phyloP scores from a whole-genome alignment of 92 coral and sea anemone genomes.

The Porites divaricata region DNA sequence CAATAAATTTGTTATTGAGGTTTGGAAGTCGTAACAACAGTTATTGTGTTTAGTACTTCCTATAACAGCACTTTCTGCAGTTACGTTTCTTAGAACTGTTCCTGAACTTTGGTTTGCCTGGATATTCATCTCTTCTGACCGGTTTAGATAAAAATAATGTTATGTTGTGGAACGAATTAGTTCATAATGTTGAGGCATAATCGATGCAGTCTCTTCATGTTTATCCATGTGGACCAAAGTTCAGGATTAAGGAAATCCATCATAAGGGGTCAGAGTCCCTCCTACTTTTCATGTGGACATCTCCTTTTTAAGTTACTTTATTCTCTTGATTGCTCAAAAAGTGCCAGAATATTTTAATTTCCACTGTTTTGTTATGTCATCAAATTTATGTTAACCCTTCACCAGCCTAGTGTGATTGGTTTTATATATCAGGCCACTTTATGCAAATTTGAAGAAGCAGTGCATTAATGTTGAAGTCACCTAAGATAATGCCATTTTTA shows the following conservation, averaged over 20 bases:
- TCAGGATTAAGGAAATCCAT: background rate
- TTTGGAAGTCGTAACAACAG: background rate
- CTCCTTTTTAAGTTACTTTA: background rate
- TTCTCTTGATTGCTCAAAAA: background rate
- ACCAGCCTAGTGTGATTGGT: too few relatives aligned
- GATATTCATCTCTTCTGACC: conserved; percentile 1
- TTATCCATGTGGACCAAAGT: conserved; percentile 16
- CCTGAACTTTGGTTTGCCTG: conserved; percentile 19
- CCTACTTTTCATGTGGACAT: background rate
- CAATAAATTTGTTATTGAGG: conserved; percentile 3
- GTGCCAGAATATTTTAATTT: background rate
- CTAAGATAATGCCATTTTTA: too few relatives aligned
- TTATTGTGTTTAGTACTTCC: background rate
- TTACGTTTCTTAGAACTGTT: background rate
- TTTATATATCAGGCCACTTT: background rate
- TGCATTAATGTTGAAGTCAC: background rate
- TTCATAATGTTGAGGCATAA: conserved; percentile 8
- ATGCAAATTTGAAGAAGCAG: background rate
- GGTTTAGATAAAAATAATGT: background rate
- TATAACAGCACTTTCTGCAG: background rate
- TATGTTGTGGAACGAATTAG: background rate
- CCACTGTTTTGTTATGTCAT: background rate
- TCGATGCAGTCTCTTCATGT: background rate
- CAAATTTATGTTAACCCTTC: background rate
- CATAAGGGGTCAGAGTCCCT: background rate